Conservation (phyloP, 2,797 vertebrate genomes). For the Bradypus variegatus region DNA sequence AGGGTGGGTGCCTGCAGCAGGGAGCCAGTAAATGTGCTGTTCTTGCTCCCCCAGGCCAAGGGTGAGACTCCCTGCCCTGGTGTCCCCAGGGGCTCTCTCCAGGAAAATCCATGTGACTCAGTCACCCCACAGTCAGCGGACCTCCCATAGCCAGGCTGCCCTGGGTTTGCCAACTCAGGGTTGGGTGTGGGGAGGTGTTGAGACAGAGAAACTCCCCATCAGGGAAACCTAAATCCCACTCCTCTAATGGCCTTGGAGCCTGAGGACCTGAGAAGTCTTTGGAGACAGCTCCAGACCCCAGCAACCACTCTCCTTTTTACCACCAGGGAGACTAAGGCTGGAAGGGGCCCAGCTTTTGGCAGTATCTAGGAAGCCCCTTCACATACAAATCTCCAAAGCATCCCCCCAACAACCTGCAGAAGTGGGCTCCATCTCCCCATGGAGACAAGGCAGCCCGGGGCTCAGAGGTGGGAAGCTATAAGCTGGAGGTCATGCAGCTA, state of each 20-base stretch:
- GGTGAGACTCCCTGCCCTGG: background rate
- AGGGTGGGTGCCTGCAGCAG: accelerated
- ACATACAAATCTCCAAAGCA: background rate
- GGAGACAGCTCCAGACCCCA: background rate
- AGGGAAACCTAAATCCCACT: background rate
- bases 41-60: background rate
- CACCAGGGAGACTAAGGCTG: background rate
- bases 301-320: background rate
- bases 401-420: background rate
- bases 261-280: background rate
- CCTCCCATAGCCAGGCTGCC: background rate
- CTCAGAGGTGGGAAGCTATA: background rate
- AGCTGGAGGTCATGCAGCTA: background rate
- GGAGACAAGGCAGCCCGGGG: background rate
- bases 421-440: background rate
- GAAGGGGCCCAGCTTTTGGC: background rate
- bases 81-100: background rate
- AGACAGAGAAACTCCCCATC: background rate
- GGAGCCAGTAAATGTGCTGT: background rate
- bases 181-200: background rate
- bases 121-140: background rate
- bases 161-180: background rate
- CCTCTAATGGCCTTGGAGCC: background rate
- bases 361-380: background rate
- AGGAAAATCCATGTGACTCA: background rate